These are phyloP conservation scores for Rosalia funebris DNA, from an alignment of 2,888 invertebrate species.

Conservation along the genomic window DNA sequence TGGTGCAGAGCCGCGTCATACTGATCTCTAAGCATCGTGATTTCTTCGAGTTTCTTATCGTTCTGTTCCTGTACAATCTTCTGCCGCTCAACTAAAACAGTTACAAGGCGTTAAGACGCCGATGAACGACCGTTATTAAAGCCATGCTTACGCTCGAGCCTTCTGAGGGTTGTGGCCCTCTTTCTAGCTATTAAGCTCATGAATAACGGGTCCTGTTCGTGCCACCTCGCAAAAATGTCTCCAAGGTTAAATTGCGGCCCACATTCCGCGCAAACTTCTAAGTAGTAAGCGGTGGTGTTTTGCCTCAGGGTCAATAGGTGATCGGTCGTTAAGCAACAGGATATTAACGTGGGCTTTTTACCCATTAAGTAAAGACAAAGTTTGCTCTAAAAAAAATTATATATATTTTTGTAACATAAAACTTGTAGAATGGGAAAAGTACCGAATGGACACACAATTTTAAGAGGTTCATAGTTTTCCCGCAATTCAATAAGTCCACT, in stretches of 20 bases:
- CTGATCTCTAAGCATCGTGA: slow-evolving; percentile 54
- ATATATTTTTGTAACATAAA: no score
- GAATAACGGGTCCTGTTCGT: slow-evolving; percentile 50
- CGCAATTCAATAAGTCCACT: slow-evolving; percentile 76
- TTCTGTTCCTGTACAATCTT: slow-evolving; percentile 49
- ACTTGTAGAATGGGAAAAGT: no score
- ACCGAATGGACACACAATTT: slow-evolving; percentile 77
- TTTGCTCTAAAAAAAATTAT: slow-evolving; percentile 57
- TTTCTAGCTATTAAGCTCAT: slow-evolving; percentile 57
- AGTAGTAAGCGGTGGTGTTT: slow-evolving; percentile 56
- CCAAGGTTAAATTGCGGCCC: slow-evolving; percentile 55
- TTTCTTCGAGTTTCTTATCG: slow-evolving; percentile 54
- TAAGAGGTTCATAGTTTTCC: slow-evolving; percentile 77
- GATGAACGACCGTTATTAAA: no score
- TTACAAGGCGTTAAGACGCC: no score
- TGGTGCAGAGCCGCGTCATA: slow-evolving; percentile 54
- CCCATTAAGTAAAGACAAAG: slow-evolving; percentile 57
- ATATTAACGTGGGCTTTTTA: slow-evolving; percentile 55
- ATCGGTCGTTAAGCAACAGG: slow-evolving; percentile 59
- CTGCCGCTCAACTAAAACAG: slow-evolving; percentile 57
- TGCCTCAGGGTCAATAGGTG: slow-evolving; percentile 53
- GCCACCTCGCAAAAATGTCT: slow-evolving; percentile 45
- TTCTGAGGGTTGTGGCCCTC: slow-evolving; percentile 54
- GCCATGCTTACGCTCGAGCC: slow-evolving; percentile 58
- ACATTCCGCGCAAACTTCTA: slow-evolving; percentile 56